Evolutionary conservation across 2,888 invertebrate genomes (phyloP).

Genomic region (Eucera pruinosa): DNA sequence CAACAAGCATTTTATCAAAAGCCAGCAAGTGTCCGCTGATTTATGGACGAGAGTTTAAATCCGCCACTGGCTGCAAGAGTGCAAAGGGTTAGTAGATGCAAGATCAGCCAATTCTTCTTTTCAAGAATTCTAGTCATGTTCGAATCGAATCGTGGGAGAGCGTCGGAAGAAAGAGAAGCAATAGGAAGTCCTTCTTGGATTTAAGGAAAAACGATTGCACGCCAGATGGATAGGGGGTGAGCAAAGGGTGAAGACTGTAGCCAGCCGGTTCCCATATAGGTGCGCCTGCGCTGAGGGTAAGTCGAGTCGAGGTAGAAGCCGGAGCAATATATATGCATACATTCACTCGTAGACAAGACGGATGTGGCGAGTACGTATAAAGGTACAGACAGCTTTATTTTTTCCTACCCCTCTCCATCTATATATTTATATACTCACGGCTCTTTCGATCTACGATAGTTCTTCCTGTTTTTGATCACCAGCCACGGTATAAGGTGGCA

Average conservation of each 20-base stretch:
- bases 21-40: no score
- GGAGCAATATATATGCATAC: conserved; percentile 52
- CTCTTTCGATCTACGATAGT: conserved; percentile 4
- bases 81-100: no score
- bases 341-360: conserved; percentile 50
- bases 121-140: no score
- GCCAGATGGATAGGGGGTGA: conserved; percentile 51
- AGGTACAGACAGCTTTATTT: conserved; percentile 49
- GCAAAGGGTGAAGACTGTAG: conserved; percentile 15
- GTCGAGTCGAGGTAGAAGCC: conserved; percentile 4
- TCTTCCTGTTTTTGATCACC: neutral
- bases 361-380: conserved; percentile 43
- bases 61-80: no score
- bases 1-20: no score
- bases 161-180: neutral
- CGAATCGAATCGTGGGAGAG: neutral
- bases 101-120: no score
- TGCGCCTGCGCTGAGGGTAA: conserved; percentile 35
- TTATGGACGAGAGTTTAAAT: no score
- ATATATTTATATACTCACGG: conserved; percentile 16
- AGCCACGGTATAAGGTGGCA: conserved; percentile 18
- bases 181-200: conserved; percentile 24
- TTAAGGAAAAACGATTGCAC: conserved; percentile 53
- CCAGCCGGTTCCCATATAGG: conserved; percentile 42
- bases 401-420: conserved; percentile 5